Conservation (phyloP, 2,113 vertebrate species). For the Brachypteracias leptosomus region DNA sequence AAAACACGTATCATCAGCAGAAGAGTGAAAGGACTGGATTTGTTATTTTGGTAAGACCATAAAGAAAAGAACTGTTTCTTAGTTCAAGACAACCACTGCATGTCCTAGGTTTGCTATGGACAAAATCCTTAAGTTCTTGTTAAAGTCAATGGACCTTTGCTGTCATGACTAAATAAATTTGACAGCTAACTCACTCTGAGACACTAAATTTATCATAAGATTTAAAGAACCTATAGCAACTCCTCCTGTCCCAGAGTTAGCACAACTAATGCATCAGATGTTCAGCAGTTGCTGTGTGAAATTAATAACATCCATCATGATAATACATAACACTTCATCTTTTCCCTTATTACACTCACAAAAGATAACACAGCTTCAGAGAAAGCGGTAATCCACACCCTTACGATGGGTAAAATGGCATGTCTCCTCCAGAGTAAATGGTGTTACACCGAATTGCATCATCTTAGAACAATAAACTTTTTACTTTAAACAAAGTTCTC, state of each 20-base stretch:
- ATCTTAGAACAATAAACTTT: background rate
- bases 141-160: background rate
- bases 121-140: background rate
- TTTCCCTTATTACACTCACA: background rate
- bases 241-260: background rate
- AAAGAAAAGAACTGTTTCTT: background rate
- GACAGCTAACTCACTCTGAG: background rate
- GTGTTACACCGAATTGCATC: background rate
- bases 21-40: background rate
- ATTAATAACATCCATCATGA: background rate
- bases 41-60: background rate
- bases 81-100: background rate
- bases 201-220: background rate
- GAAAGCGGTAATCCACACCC: background rate
- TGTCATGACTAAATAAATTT: background rate
- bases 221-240: background rate
- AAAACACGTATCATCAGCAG: background rate
- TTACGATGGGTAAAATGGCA: background rate
- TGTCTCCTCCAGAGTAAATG: background rate
- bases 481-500: background rate
- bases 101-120: background rate
- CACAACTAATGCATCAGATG: background rate
- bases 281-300: background rate
- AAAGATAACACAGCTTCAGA: background rate
- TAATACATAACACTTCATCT: background rate